Base-by-base conservation (phyloP, 2,113 vertebrate species). In the Larimichthys polyactis region DNA sequence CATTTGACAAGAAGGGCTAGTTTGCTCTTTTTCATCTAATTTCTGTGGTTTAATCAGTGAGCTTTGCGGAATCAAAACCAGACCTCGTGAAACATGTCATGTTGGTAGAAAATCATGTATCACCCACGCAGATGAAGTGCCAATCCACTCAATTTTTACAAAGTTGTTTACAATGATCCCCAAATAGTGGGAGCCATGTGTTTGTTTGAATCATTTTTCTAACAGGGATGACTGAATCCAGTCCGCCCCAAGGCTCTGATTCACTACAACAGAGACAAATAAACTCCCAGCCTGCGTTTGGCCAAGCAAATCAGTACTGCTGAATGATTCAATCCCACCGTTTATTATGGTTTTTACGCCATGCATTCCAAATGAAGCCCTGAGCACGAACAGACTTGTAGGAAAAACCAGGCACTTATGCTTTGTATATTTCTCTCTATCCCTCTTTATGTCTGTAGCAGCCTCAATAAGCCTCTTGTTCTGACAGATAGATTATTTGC, bases 341-440 rank as follows among this genome's bases (percentile, higher is more conserved):
- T 94, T 94, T 94, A 91, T 93, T 93, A 88, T 94, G 88, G 20
- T 89, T 92, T 90, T 91, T 86, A 85, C 60, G 86, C 87, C 83
- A 85, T 86, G 83, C 89, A 86, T 91, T 90, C 86, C 87, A 70
- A 90, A 86, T 86, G 90, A 88, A 89, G 77, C 78, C 46, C 57
- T 22, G 76, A 89, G 88, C 91, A 90, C 71, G 84, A 92, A 89
- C 91, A 87, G 88, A 73, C 87, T 71, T 12, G 81, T 64, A 49
- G 79, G 79, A 60, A 83, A 84, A 81, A 69, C 14, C 84, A 85
- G 68, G 10, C 90, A 89, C 89, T 91, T 89, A 59, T 52, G 77
- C 70, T 87, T 66, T 87, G 88, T 88, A 68, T 89, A 89, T 93
- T 92, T 90, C 83, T 72, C 64, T 72, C 43, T 48, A 81, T 84